Evolutionary conservation across 2,888 invertebrate genomes (phyloP).

Genomic region (Choristoneura rosaceana): DNA sequence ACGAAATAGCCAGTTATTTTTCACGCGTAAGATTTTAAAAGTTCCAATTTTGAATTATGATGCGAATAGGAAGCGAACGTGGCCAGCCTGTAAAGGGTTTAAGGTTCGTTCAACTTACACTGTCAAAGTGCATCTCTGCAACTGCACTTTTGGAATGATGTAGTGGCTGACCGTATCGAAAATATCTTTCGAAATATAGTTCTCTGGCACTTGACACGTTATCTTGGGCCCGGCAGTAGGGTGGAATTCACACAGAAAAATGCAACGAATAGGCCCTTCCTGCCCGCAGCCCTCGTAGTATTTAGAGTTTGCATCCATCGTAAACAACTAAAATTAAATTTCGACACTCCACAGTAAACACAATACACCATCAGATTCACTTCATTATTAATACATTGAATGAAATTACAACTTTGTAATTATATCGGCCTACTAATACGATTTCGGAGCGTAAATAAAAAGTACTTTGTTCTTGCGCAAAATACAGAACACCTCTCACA

Average conservation of each 20-base stretch:
- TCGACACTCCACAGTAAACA: constrained; percentile 49
- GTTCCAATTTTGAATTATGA: background rate
- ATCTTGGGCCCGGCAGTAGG: constrained; percentile 91
- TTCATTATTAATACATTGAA: constrained; percentile 40
- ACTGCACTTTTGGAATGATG: constrained; percentile 93
- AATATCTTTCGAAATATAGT: constrained; percentile 91
- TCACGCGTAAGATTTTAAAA: background rate
- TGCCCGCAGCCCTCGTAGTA: constrained; percentile 86
- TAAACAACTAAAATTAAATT: constrained; percentile 53
- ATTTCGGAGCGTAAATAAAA: constrained; percentile 57
- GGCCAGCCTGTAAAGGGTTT: background rate
- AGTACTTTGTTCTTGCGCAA: constrained; percentile 39
- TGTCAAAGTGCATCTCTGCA: constrained; percentile 91
- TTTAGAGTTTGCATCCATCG: constrained; percentile 78
- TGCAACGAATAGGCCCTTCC: constrained; percentile 90
- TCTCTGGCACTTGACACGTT: constrained; percentile 92
- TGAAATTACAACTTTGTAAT: constrained; percentile 38
- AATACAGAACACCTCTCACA: constrained; percentile 37
- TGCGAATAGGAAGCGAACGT: background rate
- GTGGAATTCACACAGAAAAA: constrained; percentile 92
- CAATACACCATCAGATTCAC: constrained; percentile 46
- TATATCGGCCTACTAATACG: constrained; percentile 50
- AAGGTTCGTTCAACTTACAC: constrained; percentile 85
- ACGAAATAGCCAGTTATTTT: background rate
- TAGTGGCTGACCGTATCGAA: constrained; percentile 94